Percentiles rank a stretch among this genome's conserved stretches.
Conservation (phyloP, 2,113 vertebrate species). For the Macroglossus sobrinus region DNA sequence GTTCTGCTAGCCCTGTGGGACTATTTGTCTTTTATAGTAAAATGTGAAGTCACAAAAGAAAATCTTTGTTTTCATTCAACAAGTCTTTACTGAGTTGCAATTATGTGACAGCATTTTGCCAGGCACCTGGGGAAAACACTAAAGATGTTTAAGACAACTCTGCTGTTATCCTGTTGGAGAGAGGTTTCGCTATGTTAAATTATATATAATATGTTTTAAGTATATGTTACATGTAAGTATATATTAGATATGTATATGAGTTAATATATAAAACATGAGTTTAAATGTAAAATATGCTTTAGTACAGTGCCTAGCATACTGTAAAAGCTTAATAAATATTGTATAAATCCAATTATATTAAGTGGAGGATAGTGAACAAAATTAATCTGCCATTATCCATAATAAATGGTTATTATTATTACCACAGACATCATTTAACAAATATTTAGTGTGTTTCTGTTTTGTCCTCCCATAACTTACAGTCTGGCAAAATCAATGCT, state of each 20-base stretch:
- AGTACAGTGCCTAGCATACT: not conserved
- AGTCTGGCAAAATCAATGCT: not conserved
- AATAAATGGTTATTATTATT: not conserved
- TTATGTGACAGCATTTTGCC: not conserved
- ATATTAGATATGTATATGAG: not conserved
- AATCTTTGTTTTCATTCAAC: not conserved
- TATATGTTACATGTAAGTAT: not conserved
- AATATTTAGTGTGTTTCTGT: not conserved
- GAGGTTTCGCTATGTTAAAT: not conserved
- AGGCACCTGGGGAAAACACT: not conserved
- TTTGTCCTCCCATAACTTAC: not conserved
- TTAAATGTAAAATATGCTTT: not conserved
- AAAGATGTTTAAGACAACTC: not conserved
- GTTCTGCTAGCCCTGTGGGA: not conserved
- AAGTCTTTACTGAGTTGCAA: not conserved
- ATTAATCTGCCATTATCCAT: not conserved
- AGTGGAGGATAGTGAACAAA: not conserved
- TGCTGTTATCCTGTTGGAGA: not conserved
- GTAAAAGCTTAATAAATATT: not conserved
- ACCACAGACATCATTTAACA: not conserved
- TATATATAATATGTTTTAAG: not conserved
- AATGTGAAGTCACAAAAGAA: not conserved
- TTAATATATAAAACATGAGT: not conserved
- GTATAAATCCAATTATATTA: not conserved
- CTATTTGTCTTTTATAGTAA: not conserved